Conservation (phyloP, 2,797 vertebrate genomes). For the Linurgus olivaceus region DNA sequence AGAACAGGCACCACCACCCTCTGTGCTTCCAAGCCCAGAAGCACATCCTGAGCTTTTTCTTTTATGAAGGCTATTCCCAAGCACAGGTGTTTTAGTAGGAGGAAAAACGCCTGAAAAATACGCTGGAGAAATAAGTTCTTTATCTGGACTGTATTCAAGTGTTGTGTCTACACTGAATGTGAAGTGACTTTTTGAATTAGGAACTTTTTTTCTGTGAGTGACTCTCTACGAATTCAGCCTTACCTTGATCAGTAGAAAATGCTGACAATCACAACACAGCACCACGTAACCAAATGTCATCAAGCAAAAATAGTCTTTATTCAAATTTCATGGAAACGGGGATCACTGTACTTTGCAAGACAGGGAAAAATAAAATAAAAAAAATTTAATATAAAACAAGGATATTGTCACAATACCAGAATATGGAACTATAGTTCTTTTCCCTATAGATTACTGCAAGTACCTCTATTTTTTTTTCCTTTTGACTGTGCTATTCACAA, state of each 20-base stretch:
- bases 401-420: constrained; percentile 82
- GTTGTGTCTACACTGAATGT: neutral
- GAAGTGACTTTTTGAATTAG: neutral
- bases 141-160: neutral
- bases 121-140: neutral
- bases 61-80: neutral
- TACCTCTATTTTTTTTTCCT: constrained; percentile 50
- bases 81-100: neutral
- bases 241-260: accelerated
- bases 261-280: neutral
- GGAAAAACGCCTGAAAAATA: neutral
- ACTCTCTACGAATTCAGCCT: neutral
- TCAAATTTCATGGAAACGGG: constrained; percentile 82
- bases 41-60: neutral
- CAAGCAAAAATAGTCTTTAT: constrained; percentile 87
- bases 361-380: constrained; percentile 80
- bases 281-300: constrained; percentile 65
- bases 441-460: constrained; percentile 75
- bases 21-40: neutral
- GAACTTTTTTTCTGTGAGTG: neutral
- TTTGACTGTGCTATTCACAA: constrained; percentile 78
- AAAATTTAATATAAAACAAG: constrained; percentile 82
- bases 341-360: constrained; percentile 81
- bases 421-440: constrained; percentile 76
- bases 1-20: accelerated